Evolutionary conservation across 2,113 vertebrate genomes (phyloP), one percentile per base, ranked within the genome.

Genomic region (Anas platyrhynchos): DNA sequence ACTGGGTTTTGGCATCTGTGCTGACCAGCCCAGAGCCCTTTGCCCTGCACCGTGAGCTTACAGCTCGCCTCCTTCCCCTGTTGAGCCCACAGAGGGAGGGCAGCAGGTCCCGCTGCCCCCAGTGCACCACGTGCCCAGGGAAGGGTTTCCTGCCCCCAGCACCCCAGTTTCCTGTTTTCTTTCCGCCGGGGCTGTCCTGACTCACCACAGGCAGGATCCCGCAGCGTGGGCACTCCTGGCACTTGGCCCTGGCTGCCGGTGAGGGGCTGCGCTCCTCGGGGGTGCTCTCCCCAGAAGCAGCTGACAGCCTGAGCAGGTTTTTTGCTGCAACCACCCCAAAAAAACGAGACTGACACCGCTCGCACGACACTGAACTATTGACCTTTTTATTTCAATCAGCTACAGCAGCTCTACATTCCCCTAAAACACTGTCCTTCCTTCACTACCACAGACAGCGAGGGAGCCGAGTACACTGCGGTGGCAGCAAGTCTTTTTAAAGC

Each of bases 401-500:
- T 90, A 94, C 86, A 89, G 92, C 94, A 93, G 96, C 92, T 96
- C 93, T 79, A 85, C 83, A 22, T 32, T 68, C 73, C 83, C 71
- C 96, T 74, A 56, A 23, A 84, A 68, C 83, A 71, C 93, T 78
- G 65, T 88, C 94, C 97, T 81, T 91, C 96, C 68, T 81, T 73
- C 61, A 85, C 97, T 84, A 74, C 97, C 88, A 59, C 71, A 31
- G 59, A 79, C 96, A 63, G 94, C 36, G 65, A 83, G 85, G 91
- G 94, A 89, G 96, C 91, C 6, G 56, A 79, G 94, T 87, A 84
- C 94, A 79, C 81, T 83, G 95, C 48, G 5, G 96, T 62, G 94
- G 97, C 94, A 96, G 96, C 94, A 41, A 67, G 38, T 91, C 96
- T 81, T 84, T 83, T 98, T 98, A 98, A 98, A 98, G 97, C 98